Conservation (phyloP, 1,140 invertebrate genomes). For the Heliothis subflexa region DNA sequence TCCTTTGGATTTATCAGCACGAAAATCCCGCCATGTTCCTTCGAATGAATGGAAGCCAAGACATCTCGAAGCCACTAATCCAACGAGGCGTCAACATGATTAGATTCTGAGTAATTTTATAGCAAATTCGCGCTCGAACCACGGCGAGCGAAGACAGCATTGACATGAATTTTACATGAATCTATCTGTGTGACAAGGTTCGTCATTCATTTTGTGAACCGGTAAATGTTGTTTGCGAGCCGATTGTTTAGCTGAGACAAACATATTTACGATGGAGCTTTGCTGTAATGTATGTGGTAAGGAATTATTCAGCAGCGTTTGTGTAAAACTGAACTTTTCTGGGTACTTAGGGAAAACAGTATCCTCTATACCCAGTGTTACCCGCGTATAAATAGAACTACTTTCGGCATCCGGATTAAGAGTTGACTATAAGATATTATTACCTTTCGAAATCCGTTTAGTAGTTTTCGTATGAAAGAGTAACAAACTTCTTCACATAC, state of each 20-base stretch:
- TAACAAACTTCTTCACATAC: too few species aligned
- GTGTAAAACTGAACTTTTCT: too few species aligned
- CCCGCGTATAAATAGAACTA: too few species aligned
- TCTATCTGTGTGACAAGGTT: conserved; percentile 60
- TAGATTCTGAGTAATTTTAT: conserved; percentile 78
- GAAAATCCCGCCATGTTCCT: conserved; percentile 40
- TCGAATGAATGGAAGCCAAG: conserved; percentile 43
- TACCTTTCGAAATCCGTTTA: too few species aligned
- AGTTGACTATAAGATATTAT: too few species aligned
- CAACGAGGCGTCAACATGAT: conserved; percentile 65
- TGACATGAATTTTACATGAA: conserved; percentile 83
- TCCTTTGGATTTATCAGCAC: conserved; percentile 38
- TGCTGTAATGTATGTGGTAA: background rate
- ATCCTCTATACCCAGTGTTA: too few species aligned
- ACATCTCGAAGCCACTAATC: conserved; percentile 47
- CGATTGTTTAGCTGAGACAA: conserved; percentile 43
- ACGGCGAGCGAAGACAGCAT: conserved; percentile 62
- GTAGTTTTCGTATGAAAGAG: too few species aligned
- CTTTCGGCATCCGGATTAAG: too few species aligned
- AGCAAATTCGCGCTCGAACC: conserved; percentile 68
- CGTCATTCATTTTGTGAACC: conserved; percentile 68
- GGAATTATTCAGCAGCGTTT: background rate
- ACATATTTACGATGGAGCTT: conserved; percentile 10
- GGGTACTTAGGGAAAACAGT: too few species aligned
- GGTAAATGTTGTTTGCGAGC: conserved; percentile 41